Percentiles rank a stretch among this genome's conserved stretches.
phyloP scores from a whole-genome alignment of 2,888 invertebrate species.

The Drosophila limbata region DNA sequence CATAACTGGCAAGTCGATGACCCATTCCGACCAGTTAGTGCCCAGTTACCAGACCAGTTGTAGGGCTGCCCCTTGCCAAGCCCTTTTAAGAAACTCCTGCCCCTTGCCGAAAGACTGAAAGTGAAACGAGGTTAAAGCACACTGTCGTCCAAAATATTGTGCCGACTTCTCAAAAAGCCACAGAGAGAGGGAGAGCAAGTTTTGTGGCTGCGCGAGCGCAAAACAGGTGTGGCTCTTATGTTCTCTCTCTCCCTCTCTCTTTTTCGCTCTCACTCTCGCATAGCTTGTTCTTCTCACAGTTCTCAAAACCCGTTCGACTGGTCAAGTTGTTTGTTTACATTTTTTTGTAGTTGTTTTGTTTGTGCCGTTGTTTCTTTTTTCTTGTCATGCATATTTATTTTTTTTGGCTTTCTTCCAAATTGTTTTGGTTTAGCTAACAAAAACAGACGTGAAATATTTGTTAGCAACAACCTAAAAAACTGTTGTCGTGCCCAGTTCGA shows the following conservation, averaged over 20 bases:
- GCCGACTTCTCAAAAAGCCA: not conserved
- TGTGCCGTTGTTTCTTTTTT: conserved; percentile 24
- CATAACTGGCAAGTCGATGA: conserved; percentile 69
- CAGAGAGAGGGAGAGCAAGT: conserved; percentile 3
- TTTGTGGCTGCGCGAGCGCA: conserved; percentile 60
- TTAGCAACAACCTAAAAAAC: conserved; percentile 55
- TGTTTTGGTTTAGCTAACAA: conserved; percentile 39
- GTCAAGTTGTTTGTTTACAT: conserved; percentile 73
- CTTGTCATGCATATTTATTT: conserved; percentile 22
- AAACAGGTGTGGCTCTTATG: conserved; percentile 73
- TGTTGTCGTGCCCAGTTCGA: conserved; percentile 11
- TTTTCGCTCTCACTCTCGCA: not conserved
- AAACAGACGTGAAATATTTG: conserved; percentile 49
- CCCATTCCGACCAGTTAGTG: conserved; percentile 54
- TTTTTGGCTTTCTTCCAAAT: conserved; percentile 55
- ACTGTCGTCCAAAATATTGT: conserved; percentile 47
- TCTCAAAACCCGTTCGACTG: conserved; percentile 67
- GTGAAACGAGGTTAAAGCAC: conserved; percentile 77
- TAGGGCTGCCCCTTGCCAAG: conserved; percentile 64
- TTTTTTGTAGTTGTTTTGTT: conserved; percentile 68
- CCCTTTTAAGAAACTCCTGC: conserved; percentile 42
- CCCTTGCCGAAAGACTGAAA: conserved; percentile 27
- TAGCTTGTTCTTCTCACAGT: conserved; percentile 10
- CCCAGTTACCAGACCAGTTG: conserved; percentile 71
- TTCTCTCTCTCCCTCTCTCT: conserved; percentile 4